Evolutionary conservation across 2,113 vertebrate genomes (phyloP), one percentile per base, ranked within the genome.

Genomic region (Trichomycterus rosablanca): DNA sequence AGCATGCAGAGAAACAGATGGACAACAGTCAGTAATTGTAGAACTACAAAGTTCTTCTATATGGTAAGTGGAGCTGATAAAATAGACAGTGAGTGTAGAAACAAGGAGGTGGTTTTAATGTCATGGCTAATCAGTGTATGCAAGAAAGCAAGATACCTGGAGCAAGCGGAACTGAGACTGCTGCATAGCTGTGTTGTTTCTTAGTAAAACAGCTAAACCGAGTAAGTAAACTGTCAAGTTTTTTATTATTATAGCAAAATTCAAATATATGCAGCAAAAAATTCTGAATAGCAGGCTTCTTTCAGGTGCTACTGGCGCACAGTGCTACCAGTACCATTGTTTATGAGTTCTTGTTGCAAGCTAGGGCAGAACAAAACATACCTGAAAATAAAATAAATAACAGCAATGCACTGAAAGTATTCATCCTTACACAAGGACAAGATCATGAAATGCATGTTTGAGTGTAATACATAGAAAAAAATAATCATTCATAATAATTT

Each of bases 351-450:
- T 43, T 43, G 11, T 43, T 18, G 2, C 16, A 19, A 18, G 9
- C n/a, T n/a, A n/a, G n/a, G n/a, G n/a, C n/a, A n/a, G n/a, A n/a
- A n/a, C 23, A 28, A 30, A 32, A 22, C 35, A 32, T 28, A 5
- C 37, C 2, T 24, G 20, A 35, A 37, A 48, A 16, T 7, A 62
- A 42, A 63, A 54, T 45, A 63, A 54, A 35, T 43, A 63, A 24
- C 6, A 61, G 30, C 22, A 19, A 28, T 22, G 16, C 37, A 52
- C 42, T 44, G 45, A 68, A 54, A 73, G 53, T n/a, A 66, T 62
- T 61, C 57, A 51, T 67, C 49, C 63, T 62, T 66, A 62, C 53
- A 73, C 53, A 66, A 63, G 39, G 15, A 16, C 39, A 48, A 48
- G 2, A 44, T 11, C 22, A 52, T 20, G 34, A 35, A 57, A 34